Evolutionary conservation across 2,797 vertebrate genomes (phyloP).

Genomic region (Leptodactylus fallax): DNA sequence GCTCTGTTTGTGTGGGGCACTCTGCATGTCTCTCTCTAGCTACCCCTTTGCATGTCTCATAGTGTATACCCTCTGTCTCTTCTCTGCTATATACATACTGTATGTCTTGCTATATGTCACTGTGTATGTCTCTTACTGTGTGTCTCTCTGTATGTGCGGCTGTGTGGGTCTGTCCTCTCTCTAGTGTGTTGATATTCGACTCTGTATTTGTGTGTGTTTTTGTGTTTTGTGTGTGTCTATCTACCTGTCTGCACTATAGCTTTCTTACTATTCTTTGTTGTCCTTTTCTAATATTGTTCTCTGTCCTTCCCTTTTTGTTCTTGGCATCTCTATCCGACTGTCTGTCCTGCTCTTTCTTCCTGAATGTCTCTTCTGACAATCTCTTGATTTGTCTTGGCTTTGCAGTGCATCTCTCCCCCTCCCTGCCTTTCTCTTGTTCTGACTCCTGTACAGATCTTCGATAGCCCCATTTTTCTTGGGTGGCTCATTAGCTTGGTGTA

Average conservation of each 20-base stretch:
- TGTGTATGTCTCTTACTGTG: not conserved
- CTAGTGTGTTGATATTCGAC: not conserved
- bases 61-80: not conserved
- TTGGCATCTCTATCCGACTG: slow-evolving; percentile 7
- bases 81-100: too few species aligned
- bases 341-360: slow-evolving; percentile 44
- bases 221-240: not conserved
- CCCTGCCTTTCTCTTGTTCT: slow-evolving; percentile 29
- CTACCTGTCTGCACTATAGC: slow-evolving; percentile 7
- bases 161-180: not conserved
- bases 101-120: too few species aligned
- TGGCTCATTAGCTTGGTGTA: slow-evolving; percentile 62
- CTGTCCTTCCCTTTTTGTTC: slow-evolving; percentile 10
- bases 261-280: slow-evolving; percentile 5
- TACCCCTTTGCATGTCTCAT: not conserved
- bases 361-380: slow-evolving; percentile 35
- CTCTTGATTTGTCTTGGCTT: slow-evolving; percentile 47
- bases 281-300: slow-evolving; percentile 19
- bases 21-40: not conserved
- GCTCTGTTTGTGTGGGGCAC: too few species aligned
- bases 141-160: not conserved
- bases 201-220: not conserved
- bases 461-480: slow-evolving; percentile 62
- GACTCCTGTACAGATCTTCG: slow-evolving; percentile 40
- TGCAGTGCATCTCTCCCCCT: slow-evolving; percentile 20